These are phyloP conservation scores for Podotricha telesiphe DNA, from an alignment of 2,888 invertebrate genomes.

Conservation along the genomic window DNA sequence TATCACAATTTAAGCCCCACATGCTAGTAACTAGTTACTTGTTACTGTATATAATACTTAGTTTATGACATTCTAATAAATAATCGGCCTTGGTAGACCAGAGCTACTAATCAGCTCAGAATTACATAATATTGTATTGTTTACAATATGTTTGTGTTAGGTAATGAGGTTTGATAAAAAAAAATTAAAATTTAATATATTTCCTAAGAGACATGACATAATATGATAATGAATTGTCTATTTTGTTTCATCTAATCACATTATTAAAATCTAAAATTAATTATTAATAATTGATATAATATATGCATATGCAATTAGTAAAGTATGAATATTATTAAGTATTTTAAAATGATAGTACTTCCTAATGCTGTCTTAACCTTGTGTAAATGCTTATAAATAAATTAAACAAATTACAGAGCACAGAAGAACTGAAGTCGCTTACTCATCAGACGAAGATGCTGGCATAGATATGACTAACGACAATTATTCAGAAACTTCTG, in stretches of 20 bases:
- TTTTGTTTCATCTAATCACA: neutral
- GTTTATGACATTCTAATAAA: conserved; percentile 18
- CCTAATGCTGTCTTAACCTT: neutral
- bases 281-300: neutral
- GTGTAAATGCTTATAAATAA: neutral
- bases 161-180: conserved; percentile 14
- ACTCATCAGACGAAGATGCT: conserved; percentile 90
- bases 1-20: conserved; percentile 18
- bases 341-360: neutral
- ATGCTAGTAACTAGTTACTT: conserved; percentile 42
- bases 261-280: neutral
- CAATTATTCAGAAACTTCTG: conserved; percentile 92
- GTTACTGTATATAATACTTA: neutral
- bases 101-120: conserved; percentile 24
- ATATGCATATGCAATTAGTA: too few species aligned
- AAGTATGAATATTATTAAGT: neutral
- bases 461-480: conserved; percentile 86
- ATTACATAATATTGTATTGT: conserved; percentile 41
- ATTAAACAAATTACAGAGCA: conserved; percentile 63
- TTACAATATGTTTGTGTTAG: conserved; percentile 29
- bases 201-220: neutral
- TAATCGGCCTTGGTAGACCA: conserved; percentile 37
- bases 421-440: conserved; percentile 82
- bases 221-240: neutral
- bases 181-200: neutral